Base-by-base conservation (phyloP, 2,113 vertebrate species). In the Alosa alosa region DNA sequence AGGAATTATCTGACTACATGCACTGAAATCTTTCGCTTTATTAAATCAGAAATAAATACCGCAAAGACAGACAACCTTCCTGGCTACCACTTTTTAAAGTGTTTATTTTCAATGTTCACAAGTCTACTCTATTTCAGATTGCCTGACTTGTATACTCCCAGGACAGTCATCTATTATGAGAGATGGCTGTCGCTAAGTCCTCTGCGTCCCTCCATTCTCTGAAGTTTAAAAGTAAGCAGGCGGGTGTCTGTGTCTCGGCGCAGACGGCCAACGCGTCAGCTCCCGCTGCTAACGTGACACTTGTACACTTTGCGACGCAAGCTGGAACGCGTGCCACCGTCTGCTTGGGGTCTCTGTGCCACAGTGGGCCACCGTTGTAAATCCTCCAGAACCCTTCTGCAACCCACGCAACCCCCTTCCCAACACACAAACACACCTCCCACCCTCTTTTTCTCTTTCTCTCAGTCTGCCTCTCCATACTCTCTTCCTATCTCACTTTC, bases 311-410 rank as follows among this genome's bases (percentile, higher is more conserved):
- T 49, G 44, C 50, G n/a, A 47, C 3, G 82, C 6, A 47, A 36
- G 82, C 50, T 50, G 25, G 82, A 50, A 83, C 45, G 31, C 15
- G 47, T 18, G 44, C 82, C 46, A 49, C 82, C 50, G 82, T 83
- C 46, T 83, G 82, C 82, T 47, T 55, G 49, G 45, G 9, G 49
- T 52, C 82, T 31, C 25, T 1, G 25, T 25, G 82, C 46, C 31
- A 49, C 82, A 83, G 82, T 83, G 82, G 82, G 82, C 9, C 22
- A 17, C 25, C 50, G 39, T 49, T 49, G 52, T 52, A 49, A 49
- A 36, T 49, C 82, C 31, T 25, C 82, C 20, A 31, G 25, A 49
- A 9, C 82, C 82, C 47, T 18, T 83, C 82, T 36, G 82, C 72
- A 78, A 78, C 31, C 72, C 72, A 10, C 25, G 3, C 4, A n/a